Conservation (phyloP, 2,113 vertebrate genomes). For the Collichthys lucidus region DNA sequence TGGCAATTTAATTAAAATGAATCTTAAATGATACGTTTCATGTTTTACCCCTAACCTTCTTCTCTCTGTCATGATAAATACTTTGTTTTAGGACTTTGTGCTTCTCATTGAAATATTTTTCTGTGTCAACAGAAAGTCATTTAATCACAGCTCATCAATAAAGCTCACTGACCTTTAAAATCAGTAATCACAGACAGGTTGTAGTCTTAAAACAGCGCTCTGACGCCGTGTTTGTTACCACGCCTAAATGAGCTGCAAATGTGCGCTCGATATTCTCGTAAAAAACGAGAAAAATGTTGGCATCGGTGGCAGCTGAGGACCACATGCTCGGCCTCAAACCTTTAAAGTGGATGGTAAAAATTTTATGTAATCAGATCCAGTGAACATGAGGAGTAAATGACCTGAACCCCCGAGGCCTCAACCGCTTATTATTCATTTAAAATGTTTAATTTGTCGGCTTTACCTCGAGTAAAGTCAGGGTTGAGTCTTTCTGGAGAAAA, state of each 20-base stretch:
- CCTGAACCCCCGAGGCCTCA: not conserved
- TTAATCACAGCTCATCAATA: too few species aligned
- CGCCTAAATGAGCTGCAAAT: not conserved
- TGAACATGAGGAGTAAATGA: not conserved
- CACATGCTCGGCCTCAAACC: not conserved
- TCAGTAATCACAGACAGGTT: not conserved
- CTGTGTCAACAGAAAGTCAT: too few species aligned
- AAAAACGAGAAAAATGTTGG: not conserved
- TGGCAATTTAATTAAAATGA: too few species aligned
- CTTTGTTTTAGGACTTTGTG: not conserved
- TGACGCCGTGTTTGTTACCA: not conserved
- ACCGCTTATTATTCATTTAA: not conserved
- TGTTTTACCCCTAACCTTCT: too few species aligned
- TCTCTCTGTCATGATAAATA: not conserved
- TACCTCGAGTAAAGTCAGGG: slow-evolving; percentile 91
- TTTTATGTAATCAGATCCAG: not conserved
- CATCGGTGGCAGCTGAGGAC: not conserved
- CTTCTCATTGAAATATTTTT: not conserved
- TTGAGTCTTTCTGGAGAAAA: slow-evolving; percentile 89
- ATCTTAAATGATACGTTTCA: too few species aligned
- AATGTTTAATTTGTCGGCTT: not conserved
- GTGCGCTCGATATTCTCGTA: not conserved
- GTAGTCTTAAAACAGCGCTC: not conserved
- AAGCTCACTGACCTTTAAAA: not conserved
- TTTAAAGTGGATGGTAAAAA: not conserved